Evolutionary conservation across 2,888 invertebrate species (phyloP).

Genomic region (Eupithecia tripunctaria): DNA sequence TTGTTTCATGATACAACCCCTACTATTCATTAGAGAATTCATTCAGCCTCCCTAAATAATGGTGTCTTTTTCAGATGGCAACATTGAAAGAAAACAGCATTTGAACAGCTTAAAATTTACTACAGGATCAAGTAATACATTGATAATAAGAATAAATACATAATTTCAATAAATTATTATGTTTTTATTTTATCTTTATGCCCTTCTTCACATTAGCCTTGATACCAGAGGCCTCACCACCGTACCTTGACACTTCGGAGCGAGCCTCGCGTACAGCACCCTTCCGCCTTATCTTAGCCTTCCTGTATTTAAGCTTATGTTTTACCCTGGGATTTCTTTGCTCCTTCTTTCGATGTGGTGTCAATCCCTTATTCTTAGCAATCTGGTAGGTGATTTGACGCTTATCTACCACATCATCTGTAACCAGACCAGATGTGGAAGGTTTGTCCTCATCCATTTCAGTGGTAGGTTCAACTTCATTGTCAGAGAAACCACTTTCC

Average conservation of each 20-base stretch:
- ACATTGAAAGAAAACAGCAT: slow-evolving; percentile 59
- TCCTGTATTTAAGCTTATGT: slow-evolving; percentile 95
- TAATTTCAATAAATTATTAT: slow-evolving; percentile 42
- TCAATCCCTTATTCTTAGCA: slow-evolving; percentile 97
- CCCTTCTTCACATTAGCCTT: slow-evolving; percentile 95
- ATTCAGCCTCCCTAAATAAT: background rate
- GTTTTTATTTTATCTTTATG: slow-evolving; percentile 91
- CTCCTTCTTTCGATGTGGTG: slow-evolving; percentile 95
- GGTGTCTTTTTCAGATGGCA: slow-evolving; percentile 76
- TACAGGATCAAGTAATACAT: slow-evolving; percentile 55
- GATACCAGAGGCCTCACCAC: slow-evolving; percentile 97
- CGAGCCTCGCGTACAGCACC: slow-evolving; percentile 95
- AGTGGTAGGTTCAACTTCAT: slow-evolving; percentile 61
- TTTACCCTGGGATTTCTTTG: slow-evolving; percentile 97
- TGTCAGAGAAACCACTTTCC: slow-evolving; percentile 78
- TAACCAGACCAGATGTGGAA: slow-evolving; percentile 60
- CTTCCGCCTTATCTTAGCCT: slow-evolving; percentile 95
- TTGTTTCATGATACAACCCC: background rate
- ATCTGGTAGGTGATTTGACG: slow-evolving; percentile 96
- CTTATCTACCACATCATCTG: slow-evolving; percentile 83
- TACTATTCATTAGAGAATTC: background rate
- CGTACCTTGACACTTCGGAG: slow-evolving; percentile 92
- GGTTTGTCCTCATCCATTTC: slow-evolving; percentile 67
- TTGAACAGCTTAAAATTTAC: slow-evolving; percentile 56
- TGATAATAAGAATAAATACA: slow-evolving; percentile 35